Evolutionary conservation across 2,797 vertebrate species (phyloP), one percentile per base, ranked within the genome.

Genomic region (Pyrrhura leucotis): DNA sequence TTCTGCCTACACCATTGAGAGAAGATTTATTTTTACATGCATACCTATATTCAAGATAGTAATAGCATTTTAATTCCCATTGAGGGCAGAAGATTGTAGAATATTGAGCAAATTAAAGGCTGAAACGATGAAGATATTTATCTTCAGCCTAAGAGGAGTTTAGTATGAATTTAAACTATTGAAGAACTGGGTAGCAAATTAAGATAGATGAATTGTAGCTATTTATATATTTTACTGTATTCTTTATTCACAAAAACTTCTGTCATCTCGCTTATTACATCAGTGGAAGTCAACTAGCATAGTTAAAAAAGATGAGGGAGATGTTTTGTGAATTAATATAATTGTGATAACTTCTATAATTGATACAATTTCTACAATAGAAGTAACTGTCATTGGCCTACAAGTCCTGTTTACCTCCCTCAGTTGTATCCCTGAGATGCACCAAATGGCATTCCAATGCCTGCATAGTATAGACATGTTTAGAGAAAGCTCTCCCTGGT

Each of bases 31-130:
- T 94, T 96, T 90, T 86, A 62, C 31, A 35, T 61, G 31, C 0
- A 0, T 54, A 31, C 33, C 10, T 66, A 54, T 82, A 50, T 86
- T 66, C 81, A 93, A 88, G 42, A 40, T 39, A 54, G 21, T 77
- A 66, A 63, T 73, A 39, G 5, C 48, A 54, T 63, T 81, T 89
- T 65, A 20, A 28, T 85, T 59, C 19, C 71, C 37, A 3, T 19
- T 81, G 47, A 93, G 4, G 6, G 28, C 21, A 80, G n/a, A 88
- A 81, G 51, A 61, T n/a, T 23, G 12, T 37, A 62, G 39, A 91
- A 75, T 75, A 88, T 20, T 78, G 80, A 69, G 23, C 40, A 94
- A 77, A 93, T 91, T 84, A 90, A 84, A 77, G 45, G 39, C 78
- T 85, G 84, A 92, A 77, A 85, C 23, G 11, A 50, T 51, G 19